Conservation (phyloP, 37 sponge, comb jelly and placozoan species). For the Theonella swinhoei region DNA sequence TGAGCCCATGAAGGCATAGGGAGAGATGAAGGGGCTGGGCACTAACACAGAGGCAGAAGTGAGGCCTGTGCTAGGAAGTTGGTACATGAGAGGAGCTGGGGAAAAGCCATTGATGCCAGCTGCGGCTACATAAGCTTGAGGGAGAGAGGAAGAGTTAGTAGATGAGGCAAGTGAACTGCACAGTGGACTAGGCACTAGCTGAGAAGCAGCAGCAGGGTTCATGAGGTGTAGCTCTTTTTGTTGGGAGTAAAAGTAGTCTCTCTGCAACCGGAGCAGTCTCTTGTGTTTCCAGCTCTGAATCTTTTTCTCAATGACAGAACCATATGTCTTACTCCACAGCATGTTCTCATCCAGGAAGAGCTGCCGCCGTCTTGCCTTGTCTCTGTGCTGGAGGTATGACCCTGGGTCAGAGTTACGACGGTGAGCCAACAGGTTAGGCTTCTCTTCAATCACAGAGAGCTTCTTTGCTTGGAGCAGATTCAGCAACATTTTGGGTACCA, state of each 20-base stretch:
- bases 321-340: slow-evolving; percentile 30
- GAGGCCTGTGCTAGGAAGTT: not conserved
- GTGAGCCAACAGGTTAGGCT: not conserved
- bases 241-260: not conserved
- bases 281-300: slow-evolving; percentile 9
- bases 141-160: not conserved
- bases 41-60: slow-evolving; percentile 7
- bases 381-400: slow-evolving; percentile 12
- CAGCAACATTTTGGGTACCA: slow-evolving; percentile 25
- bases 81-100: not conserved
- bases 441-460: slow-evolving; percentile 1
- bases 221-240: not conserved
- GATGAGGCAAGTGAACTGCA: not conserved
- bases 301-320: slow-evolving; percentile 14
- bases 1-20: slow-evolving; percentile 36
- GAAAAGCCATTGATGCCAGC: not conserved
- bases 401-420: slow-evolving; percentile 54
- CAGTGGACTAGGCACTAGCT: not conserved
- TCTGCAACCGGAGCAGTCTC: not conserved
- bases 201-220: not conserved
- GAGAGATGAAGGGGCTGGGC: slow-evolving; percentile 27
- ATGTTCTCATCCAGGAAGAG: slow-evolving; percentile 54
- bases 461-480: slow-evolving; percentile 38
- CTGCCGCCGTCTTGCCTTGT: slow-evolving; percentile 36
- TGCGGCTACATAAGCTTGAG: not conserved